phyloP scores from a whole-genome alignment of 2,113 vertebrate genomes.

The Plectropomus leopardus region DNA sequence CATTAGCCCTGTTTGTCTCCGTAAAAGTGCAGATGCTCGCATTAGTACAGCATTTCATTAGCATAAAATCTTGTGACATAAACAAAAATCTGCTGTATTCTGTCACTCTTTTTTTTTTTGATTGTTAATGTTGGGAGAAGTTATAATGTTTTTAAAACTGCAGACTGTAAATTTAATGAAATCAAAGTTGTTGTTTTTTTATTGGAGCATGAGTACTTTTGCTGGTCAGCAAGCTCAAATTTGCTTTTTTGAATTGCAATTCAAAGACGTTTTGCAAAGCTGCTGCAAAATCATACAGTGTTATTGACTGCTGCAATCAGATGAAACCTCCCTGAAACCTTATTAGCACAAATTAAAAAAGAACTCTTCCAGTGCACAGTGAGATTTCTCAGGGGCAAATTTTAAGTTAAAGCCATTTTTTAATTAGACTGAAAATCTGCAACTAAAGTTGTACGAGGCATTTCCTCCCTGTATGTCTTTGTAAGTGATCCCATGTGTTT shows the following conservation, averaged over 20 bases:
- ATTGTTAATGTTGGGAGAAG: background rate
- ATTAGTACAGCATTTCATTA: constrained; percentile 3
- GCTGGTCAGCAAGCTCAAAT: too few relatives aligned
- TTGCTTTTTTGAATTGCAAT: too few relatives aligned
- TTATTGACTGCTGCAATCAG: background rate
- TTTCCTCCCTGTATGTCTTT: background rate
- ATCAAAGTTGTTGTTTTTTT: too few relatives aligned
- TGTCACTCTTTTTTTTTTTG: background rate
- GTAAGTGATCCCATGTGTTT: constrained; percentile 24
- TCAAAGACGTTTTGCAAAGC: background rate
- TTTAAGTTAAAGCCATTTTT: background rate
- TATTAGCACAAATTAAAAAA: background rate
- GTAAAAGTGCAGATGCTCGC: constrained; percentile 49
- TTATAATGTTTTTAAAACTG: background rate
- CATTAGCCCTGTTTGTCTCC: constrained; percentile 38
- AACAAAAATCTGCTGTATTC: background rate
- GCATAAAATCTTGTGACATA: constrained; percentile 19
- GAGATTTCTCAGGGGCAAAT: background rate
- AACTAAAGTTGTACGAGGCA: background rate
- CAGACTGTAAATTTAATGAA: background rate
- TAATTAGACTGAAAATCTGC: background rate
- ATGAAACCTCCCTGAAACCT: background rate
- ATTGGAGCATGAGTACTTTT: too few relatives aligned
- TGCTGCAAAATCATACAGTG: background rate
- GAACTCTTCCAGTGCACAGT: background rate